Conservation (phyloP, 2,797 vertebrate species). For the Microctenopoma lineatum region DNA sequence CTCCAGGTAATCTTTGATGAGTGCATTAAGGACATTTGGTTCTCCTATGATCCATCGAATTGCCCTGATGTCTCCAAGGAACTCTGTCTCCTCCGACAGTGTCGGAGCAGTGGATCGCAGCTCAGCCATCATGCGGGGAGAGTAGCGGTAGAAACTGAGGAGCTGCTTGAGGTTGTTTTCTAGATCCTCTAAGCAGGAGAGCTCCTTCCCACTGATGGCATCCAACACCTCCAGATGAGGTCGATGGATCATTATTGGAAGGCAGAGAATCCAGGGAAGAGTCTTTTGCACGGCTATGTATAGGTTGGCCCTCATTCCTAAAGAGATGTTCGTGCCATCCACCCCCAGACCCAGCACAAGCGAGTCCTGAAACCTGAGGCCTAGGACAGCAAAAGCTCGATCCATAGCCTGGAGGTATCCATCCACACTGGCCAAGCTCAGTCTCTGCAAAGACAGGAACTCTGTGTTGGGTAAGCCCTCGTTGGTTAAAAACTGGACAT, state of each 20-base stretch:
- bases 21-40: slow-evolving; percentile 93
- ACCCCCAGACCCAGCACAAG: slow-evolving; percentile 91
- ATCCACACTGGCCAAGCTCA: slow-evolving; percentile 88
- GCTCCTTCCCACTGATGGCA: slow-evolving; percentile 94
- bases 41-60: slow-evolving; percentile 96
- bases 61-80: slow-evolving; percentile 93
- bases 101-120: slow-evolving; percentile 91
- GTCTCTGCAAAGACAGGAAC: slow-evolving; percentile 94
- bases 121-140: slow-evolving; percentile 93
- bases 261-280: slow-evolving; percentile 93
- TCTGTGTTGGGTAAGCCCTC: slow-evolving; percentile 92
- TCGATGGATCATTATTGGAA: slow-evolving; percentile 94
- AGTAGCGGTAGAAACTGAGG: slow-evolving; percentile 96
- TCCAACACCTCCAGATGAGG: slow-evolving; percentile 95
- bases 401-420: slow-evolving; percentile 94
- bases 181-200: slow-evolving; percentile 94
- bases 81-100: slow-evolving; percentile 93
- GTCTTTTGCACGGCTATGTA: slow-evolving; percentile 92
- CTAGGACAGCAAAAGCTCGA: slow-evolving; percentile 89
- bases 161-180: slow-evolving; percentile 97
- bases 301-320: slow-evolving; percentile 89
- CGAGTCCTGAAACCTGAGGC: slow-evolving; percentile 91
- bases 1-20: slow-evolving; percentile 97
- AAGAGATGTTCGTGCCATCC: slow-evolving; percentile 90
- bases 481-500: slow-evolving; percentile 91